Evolutionary conservation across 2,888 invertebrate species (phyloP).

Genomic region (Drosophila hamatofila): DNA sequence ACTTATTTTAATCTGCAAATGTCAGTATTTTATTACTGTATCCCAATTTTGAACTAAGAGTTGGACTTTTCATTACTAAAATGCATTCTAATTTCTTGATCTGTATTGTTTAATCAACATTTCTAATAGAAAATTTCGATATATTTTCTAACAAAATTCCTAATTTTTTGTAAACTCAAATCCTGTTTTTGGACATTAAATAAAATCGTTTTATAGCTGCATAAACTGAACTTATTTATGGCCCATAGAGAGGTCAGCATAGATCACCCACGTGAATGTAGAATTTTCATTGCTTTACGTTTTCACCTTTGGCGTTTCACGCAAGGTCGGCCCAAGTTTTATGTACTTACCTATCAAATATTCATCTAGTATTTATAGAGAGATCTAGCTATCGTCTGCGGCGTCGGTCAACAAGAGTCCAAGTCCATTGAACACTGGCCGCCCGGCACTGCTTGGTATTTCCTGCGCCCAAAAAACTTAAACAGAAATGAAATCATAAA

Average conservation of each 20-base stretch:
- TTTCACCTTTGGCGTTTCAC: conserved; percentile 68
- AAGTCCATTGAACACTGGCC: conserved; percentile 44
- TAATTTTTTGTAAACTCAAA: background rate
- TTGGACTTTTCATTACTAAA: no score
- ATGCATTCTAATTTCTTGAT: no score
- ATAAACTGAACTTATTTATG: conserved; percentile 60
- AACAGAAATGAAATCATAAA: conserved; percentile 1
- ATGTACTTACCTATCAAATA: conserved; percentile 75
- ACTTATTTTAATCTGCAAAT: no score
- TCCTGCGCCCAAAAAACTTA: conserved; percentile 42
- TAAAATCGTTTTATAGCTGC: conserved; percentile 39
- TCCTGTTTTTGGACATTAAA: background rate
- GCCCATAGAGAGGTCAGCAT: conserved; percentile 21
- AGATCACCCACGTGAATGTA: conserved; percentile 44
- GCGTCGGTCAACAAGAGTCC: conserved; percentile 48
- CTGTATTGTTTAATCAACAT: no score
- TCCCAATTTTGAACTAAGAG: no score
- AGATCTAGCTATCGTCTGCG: conserved; percentile 46
- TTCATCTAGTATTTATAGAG: conserved; percentile 55
- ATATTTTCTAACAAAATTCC: background rate
- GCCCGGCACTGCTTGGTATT: conserved; percentile 50
- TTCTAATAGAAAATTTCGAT: background rate
- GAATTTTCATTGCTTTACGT: conserved; percentile 33
- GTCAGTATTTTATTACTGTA: no score
- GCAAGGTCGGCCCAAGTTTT: conserved; percentile 69